Evolutionary conservation across 2,113 vertebrate species (phyloP), one percentile per base, ranked within the genome.

Genomic region (Antigone vipio): DNA sequence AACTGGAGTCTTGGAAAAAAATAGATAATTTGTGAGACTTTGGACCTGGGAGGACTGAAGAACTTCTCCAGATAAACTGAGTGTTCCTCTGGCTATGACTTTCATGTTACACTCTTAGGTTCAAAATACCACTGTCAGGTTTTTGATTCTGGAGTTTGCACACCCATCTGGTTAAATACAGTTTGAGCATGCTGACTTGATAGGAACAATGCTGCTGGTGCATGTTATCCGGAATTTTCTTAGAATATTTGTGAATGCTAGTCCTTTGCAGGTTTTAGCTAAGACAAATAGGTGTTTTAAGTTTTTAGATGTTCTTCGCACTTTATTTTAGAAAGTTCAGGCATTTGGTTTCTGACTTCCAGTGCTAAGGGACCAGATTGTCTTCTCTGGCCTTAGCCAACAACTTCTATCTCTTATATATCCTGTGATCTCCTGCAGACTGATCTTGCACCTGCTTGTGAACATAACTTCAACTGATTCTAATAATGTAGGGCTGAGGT

Each of bases 171-270:
- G 10, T 83, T 60, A 47, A 32, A 21, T 5, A 30, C 7, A 23
- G 15, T 68, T 50, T 47, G 9, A 23, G 2, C 5, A 26, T 32
- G 29, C 7, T 78, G 42, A 34, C 27, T 32, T n/a, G 38, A 35
- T 23, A 73, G n/a, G 68, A 69, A 29, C 2, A 44, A 20, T 12
- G 9, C 3, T 0, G 0, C 45, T 74, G 18, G 12, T 35, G 18
- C 9, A 7, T 1, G 8, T 32, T 55, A 23, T 8, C 24, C 45
- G 15, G 12, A 59, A n/a, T 71, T 81, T 90, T 52, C 22, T 63
- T 47, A 78, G 32, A 40, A 32, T 62, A 32, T 58, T 69, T 49
- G 4, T 71, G 26, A 52, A 60, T 38, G 27, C 6, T 71, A 35
- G 4, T 34, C 74, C n/a, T 17, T 24, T 59, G 21, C 34, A 62